Evolutionary conservation across 2,888 invertebrate genomes (phyloP).

Genomic region (Rhagonycha fulva): DNA sequence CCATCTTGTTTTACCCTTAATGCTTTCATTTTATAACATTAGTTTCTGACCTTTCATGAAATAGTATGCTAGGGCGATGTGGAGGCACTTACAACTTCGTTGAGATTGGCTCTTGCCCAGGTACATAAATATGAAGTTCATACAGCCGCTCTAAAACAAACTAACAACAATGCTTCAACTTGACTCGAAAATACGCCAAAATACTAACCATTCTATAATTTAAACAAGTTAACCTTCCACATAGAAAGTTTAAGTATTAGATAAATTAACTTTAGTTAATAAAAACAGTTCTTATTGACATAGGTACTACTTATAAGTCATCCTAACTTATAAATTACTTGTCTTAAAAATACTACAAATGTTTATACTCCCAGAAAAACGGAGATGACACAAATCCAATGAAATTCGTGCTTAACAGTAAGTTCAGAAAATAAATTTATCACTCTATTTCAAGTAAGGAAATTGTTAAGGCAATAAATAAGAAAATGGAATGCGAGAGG

Average conservation of each 20-base stretch:
- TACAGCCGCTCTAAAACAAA: conserved; percentile 20
- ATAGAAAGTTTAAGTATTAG: not conserved
- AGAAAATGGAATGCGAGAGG: conserved; percentile 13
- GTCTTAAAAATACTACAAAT: not conserved
- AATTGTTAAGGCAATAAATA: conserved; percentile 14
- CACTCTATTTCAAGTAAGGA: not conserved
- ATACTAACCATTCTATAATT: not conserved
- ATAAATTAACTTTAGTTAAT: not conserved
- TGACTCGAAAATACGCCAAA: not conserved
- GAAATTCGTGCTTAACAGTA: not conserved
- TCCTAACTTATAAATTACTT: not conserved
- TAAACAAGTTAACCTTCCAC: not conserved
- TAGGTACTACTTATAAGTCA: no score
- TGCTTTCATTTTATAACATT: conserved; percentile 31
- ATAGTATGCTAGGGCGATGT: conserved; percentile 29
- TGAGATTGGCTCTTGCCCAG: conserved; percentile 33
- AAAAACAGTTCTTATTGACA: not conserved
- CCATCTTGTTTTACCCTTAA: conserved; percentile 21
- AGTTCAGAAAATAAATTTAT: not conserved
- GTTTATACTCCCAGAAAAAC: not conserved
- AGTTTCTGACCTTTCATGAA: conserved; percentile 31
- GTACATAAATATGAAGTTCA: conserved; percentile 35
- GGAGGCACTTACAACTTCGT: conserved; percentile 32
- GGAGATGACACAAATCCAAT: not conserved
- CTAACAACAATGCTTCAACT: conserved; percentile 6